phyloP scores from a whole-genome alignment of 2,888 invertebrate genomes.

The Athetis lepigone region DNA sequence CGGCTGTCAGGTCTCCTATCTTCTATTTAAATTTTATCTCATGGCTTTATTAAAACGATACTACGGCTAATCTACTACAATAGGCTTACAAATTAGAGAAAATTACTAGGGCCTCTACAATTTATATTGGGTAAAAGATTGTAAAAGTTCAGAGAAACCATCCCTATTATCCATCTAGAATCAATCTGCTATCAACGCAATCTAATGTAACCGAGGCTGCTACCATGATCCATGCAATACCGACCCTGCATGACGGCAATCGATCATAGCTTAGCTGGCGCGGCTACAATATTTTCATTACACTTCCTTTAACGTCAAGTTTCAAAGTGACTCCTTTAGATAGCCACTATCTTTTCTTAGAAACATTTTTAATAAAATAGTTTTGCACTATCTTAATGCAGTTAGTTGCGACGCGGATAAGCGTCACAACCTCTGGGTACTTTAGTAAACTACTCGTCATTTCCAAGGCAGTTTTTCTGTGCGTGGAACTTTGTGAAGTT shows the following conservation, averaged over 20 bases:
- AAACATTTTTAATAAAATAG: conserved; percentile 57
- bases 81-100: too few relatives aligned
- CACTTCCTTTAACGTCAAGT: conserved; percentile 40
- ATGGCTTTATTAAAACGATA: too few relatives aligned
- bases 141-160: not conserved
- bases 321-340: conserved; percentile 53
- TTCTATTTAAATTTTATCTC: too few relatives aligned
- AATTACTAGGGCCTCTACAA: too few relatives aligned
- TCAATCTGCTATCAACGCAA: conserved; percentile 50
- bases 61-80: too few relatives aligned
- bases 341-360: conserved; percentile 28
- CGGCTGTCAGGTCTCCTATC: too few relatives aligned
- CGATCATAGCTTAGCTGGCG: conserved; percentile 54
- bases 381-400: conserved; percentile 40
- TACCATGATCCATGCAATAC: conserved; percentile 53
- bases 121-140: too few relatives aligned
- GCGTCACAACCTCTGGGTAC: conserved; percentile 6
- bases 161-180: conserved; percentile 25
- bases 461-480: conserved; percentile 21
- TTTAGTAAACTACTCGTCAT: conserved; percentile 5
- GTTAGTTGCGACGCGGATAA: not conserved
- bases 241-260: conserved; percentile 50
- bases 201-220: conserved; percentile 54
- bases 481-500: conserved; percentile 24
- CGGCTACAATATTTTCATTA: conserved; percentile 55